These are phyloP conservation scores for Lasiommata megera DNA, from an alignment of 2,888 invertebrate species.

Conservation along the genomic window DNA sequence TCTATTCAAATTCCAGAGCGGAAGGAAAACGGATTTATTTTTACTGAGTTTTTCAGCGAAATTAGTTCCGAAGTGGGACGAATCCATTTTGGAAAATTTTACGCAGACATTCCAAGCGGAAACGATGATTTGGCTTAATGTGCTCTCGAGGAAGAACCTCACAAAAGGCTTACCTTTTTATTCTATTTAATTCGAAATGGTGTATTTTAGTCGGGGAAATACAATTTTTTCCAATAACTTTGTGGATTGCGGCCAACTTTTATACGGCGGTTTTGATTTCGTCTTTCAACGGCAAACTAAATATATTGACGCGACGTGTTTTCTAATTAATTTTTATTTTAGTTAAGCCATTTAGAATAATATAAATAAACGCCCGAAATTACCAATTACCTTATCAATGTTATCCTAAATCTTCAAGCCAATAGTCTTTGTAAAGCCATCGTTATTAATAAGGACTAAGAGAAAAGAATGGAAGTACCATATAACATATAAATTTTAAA, in stretches of 20 bases:
- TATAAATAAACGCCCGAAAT: too few relatives aligned
- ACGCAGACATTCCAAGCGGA: slow-evolving; percentile 13
- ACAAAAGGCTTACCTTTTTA: slow-evolving; percentile 11
- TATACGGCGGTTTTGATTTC: too few relatives aligned
- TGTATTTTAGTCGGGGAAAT: neutral
- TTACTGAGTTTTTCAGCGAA: slow-evolving; percentile 13
- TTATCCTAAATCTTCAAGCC: too few relatives aligned
- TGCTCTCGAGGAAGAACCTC: slow-evolving; percentile 1
- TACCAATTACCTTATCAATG: too few relatives aligned
- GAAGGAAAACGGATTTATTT: slow-evolving; percentile 18
- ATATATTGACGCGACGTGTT: too few relatives aligned
- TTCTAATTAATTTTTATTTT: too few relatives aligned
- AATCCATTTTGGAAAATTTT: slow-evolving; percentile 10
- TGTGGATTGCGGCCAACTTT: neutral
- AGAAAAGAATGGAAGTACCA: too few relatives aligned
- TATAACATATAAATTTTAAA: too few relatives aligned
- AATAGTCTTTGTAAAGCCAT: too few relatives aligned
- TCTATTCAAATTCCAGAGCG: slow-evolving; percentile 20
- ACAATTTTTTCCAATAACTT: neutral
- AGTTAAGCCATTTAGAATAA: too few relatives aligned
- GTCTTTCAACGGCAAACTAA: too few relatives aligned
- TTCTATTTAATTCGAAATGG: slow-evolving; percentile 6
- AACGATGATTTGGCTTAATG: slow-evolving; percentile 15
- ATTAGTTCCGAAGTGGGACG: slow-evolving; percentile 16
- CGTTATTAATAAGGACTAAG: too few relatives aligned